A percentile compares a stretch with the other conserved stretches of the same genome.
phyloP scores from a whole-genome alignment of 2,797 vertebrate species.

The Alauda arvensis region DNA sequence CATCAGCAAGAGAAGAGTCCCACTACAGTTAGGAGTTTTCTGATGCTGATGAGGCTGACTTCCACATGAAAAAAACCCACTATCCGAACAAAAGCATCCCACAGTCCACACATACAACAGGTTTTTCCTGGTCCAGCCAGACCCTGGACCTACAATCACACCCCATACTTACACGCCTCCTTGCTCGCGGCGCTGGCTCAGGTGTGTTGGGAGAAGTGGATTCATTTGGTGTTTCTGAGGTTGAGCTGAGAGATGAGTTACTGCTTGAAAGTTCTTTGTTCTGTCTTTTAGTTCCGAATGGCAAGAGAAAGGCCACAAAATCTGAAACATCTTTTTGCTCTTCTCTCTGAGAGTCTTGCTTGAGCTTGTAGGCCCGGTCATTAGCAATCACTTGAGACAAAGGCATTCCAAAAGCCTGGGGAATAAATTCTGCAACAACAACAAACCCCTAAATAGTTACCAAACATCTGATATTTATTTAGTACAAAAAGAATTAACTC shows the following conservation, averaged over 20 bases:
- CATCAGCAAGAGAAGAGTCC: neutral
- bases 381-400: conserved; percentile 94
- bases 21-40: neutral
- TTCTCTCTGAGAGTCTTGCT: conserved; percentile 83
- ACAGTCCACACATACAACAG: neutral
- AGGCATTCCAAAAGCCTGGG: conserved; percentile 92
- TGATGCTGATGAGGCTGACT: neutral
- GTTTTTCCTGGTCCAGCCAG: neutral
- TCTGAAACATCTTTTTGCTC: conserved; percentile 87
- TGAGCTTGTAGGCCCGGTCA: conserved; percentile 89
- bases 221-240: conserved; percentile 90
- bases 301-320: conserved; percentile 87
- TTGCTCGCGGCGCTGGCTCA: conserved; percentile 81
- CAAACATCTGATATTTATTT: conserved; percentile 7
- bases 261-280: conserved; percentile 97
- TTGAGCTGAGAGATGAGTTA: conserved; percentile 96
- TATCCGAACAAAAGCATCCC: neutral
- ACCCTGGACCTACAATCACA: neutral
- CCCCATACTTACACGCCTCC: conserved; percentile 82
- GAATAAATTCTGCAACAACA: conserved; percentile 79
- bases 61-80: neutral
- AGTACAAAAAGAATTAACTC: neutral
- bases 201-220: conserved; percentile 80
- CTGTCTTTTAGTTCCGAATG: conserved; percentile 82
- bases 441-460: neutral